A percentile compares a stretch with the other conserved stretches of the same genome.
These are phyloP conservation scores for Drosophila saltans DNA, from an alignment of 1,140 invertebrate genomes.

Conservation along the genomic window DNA sequence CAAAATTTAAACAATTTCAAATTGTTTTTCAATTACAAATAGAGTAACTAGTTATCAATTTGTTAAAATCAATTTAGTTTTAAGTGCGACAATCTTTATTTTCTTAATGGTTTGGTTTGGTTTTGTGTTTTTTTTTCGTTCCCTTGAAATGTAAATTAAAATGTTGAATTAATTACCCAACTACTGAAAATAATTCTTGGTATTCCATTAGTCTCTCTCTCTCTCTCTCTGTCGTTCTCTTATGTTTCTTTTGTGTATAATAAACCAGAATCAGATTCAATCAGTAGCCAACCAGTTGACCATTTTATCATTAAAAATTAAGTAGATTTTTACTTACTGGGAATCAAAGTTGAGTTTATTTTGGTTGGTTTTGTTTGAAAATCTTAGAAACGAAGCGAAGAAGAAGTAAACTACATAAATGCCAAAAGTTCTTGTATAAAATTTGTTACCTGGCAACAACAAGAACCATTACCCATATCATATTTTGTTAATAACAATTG, in stretches of 20 bases:
- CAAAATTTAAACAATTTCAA: background rate
- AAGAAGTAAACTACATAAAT: no score
- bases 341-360: conserved; percentile 41
- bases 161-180: conserved; percentile 75
- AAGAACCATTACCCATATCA: background rate
- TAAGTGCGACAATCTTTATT: conserved; percentile 9
- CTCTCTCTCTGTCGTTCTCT: conserved; percentile 11
- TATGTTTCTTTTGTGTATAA: background rate
- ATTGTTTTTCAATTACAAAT: no score
- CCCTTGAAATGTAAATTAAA: conserved; percentile 76
- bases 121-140: conserved; percentile 22
- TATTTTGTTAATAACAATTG: background rate
- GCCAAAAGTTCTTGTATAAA: no score
- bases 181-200: conserved; percentile 55
- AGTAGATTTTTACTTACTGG: conserved; percentile 71
- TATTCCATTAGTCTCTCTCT: conserved; percentile 37
- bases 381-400: no score
- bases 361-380: background rate
- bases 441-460: background rate
- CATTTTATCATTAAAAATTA: conserved; percentile 46
- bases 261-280: conserved; percentile 65
- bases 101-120: background rate
- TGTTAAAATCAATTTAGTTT: background rate
- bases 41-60: background rate
- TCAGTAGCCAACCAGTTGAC: conserved; percentile 53